Conservation (phyloP, 2,888 invertebrate genomes). For the Ceratothoa steindachneri region DNA sequence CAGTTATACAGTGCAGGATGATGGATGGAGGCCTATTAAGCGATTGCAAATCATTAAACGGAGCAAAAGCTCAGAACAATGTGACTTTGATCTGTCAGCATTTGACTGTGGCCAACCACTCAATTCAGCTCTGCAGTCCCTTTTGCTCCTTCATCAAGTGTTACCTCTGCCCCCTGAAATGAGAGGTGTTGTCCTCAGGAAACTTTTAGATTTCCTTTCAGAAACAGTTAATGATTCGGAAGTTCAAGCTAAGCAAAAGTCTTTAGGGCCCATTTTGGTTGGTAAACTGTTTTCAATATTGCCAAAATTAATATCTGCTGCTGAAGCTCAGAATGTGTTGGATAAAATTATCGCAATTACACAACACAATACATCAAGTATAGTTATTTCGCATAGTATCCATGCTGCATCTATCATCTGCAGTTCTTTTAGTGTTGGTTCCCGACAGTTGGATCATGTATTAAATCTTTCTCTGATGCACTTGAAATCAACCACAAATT, state of each 20-base stretch:
- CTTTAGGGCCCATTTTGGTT: not conserved
- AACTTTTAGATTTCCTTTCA: conserved; percentile 4
- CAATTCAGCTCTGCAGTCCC: not conserved
- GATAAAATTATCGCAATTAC: conserved; percentile 33
- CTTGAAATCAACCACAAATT: conserved; percentile 19
- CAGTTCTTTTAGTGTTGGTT: conserved; percentile 20
- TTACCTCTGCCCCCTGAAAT: not conserved
- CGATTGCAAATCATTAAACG: conserved; percentile 37
- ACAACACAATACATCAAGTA: conserved; percentile 18
- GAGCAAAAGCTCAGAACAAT: conserved; percentile 20
- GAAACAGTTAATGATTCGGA: not conserved
- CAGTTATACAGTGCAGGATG: not conserved
- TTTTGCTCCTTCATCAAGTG: not conserved
- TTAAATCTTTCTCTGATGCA: conserved; percentile 31
- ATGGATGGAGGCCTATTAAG: conserved; percentile 13
- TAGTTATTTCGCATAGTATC: conserved; percentile 28
- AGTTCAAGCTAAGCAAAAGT: conserved; percentile 14
- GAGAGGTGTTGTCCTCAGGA: not conserved
- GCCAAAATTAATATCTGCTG: not conserved
- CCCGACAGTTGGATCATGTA: conserved; percentile 31
- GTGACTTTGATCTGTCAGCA: conserved; percentile 20
- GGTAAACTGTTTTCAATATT: not conserved
- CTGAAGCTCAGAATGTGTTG: conserved; percentile 13
- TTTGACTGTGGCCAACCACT: not conserved
- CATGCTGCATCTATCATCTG: conserved; percentile 27